Conservation (phyloP, 2,113 vertebrate genomes). For the Butorides virescens region DNA sequence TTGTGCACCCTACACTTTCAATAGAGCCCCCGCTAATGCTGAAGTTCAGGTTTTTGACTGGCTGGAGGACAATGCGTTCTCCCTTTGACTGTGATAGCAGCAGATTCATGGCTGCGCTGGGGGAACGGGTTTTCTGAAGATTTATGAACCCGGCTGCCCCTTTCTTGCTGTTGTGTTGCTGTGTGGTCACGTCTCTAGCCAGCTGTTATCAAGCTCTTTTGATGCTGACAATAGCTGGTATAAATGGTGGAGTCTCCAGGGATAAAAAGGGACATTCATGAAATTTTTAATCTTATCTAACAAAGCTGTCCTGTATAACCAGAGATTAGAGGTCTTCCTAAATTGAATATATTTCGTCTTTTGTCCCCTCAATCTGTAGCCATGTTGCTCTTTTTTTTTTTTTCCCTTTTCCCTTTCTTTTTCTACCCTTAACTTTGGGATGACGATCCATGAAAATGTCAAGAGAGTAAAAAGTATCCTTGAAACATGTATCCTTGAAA, state of each 20-base stretch:
- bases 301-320: slow-evolving; percentile 65
- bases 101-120: neutral
- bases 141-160: slow-evolving; percentile 40
- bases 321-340: slow-evolving; percentile 63
- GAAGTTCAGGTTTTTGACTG: slow-evolving; percentile 56
- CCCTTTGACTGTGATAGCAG: slow-evolving; percentile 34
- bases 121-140: slow-evolving; percentile 21
- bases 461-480: slow-evolving; percentile 3
- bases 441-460: neutral
- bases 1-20: neutral
- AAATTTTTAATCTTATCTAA: slow-evolving; percentile 68
- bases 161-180: slow-evolving; percentile 44
- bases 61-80: slow-evolving; percentile 28
- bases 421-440: slow-evolving; percentile 5
- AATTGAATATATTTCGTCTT: slow-evolving; percentile 54
- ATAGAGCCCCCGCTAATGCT: slow-evolving; percentile 17
- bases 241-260: slow-evolving; percentile 50
- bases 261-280: slow-evolving; percentile 56
- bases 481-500: slow-evolving; percentile 5
- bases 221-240: slow-evolving; percentile 45
- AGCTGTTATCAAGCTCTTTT: slow-evolving; percentile 62
- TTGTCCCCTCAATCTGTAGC: slow-evolving; percentile 16
- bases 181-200: slow-evolving; percentile 55
- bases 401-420: neutral
- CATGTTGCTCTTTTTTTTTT: neutral